Base-by-base conservation (phyloP, 2,113 vertebrate species). In the Hydrochoerus hydrochaeris region DNA sequence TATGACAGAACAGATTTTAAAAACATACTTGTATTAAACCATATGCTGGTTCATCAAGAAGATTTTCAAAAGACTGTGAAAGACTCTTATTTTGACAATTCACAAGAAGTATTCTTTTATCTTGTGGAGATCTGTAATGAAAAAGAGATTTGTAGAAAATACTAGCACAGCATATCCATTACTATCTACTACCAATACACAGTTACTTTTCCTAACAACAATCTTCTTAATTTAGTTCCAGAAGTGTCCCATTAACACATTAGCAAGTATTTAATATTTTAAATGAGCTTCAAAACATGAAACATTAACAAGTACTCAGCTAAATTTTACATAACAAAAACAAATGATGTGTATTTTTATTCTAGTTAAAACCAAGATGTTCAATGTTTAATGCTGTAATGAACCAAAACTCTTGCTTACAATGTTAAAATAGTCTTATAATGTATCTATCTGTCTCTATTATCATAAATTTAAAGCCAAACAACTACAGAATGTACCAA, bases 21-120 rank as follows among this genome's bases (percentile, higher is more conserved):
- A 94, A 95, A 98, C 99, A 96, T 98, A 99, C 99, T 90, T 99
- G 98, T 80, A 99, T 98, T 75, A 99, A 98, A 90, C 99, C 99
- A 96, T 99, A 99, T 73, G 99, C 99, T 97, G 99, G 98, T 96
- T 99, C 99, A 90, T 99, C 99, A 96, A 99, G 98, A 85, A 99
- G 99, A 98, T 99, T 99, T 99, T 99, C 99, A 97, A 99, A 99
- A 96, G 99, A 99, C 98, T 99, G 99, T 60, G 99, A 99, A 97
- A 99, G 99, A 97, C 99, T 99, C 97, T 99, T 99, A 98, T 98
- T 99, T 22, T 99, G 99, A 82, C 98, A 98, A 97, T 99, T 99
- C 98, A 99, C 99, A 97, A 99, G 96, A 93, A 99, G 99, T 97
- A 98, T 96, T 11, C 98, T 98, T 78, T 98, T 98, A 96, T 99